Evolutionary conservation across 2,113 vertebrate species (phyloP).

Genomic region (Stegostoma tigrinum): DNA sequence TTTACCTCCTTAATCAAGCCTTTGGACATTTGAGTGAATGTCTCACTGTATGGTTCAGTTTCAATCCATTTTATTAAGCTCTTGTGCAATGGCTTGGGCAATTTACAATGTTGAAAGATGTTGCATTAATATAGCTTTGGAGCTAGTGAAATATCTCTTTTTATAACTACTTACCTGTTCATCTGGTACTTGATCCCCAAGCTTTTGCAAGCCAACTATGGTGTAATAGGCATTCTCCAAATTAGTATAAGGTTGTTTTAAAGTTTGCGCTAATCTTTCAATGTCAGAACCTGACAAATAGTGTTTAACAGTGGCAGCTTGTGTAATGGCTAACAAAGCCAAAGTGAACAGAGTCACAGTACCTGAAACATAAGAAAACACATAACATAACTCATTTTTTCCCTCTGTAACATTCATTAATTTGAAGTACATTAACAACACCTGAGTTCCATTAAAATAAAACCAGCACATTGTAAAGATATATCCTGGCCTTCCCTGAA

Average conservation of each 20-base stretch:
- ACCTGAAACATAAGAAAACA: conserved; percentile 50
- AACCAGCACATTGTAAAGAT: not conserved
- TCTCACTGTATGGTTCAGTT: not conserved
- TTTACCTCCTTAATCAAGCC: not conserved
- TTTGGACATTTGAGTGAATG: not conserved
- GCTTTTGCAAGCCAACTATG: conserved; percentile 69
- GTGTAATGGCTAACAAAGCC: conserved; percentile 54
- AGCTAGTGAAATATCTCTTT: not conserved
- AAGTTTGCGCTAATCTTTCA: conserved; percentile 64
- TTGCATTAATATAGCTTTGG: not conserved
- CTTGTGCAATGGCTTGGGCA: too few relatives aligned
- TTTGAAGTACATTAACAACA: not conserved
- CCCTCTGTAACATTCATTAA: not conserved
- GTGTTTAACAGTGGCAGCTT: conserved; percentile 73
- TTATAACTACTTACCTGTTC: conserved; percentile 58
- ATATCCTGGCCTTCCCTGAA: not conserved
- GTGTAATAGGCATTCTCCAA: conserved; percentile 78
- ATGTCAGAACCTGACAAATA: conserved; percentile 73
- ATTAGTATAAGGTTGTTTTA: conserved; percentile 68
- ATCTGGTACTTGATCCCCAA: conserved; percentile 67
- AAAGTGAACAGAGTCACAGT: conserved; percentile 57
- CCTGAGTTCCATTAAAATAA: too few relatives aligned
- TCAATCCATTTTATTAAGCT: not conserved
- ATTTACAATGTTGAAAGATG: not conserved
- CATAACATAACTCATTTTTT: not conserved